Conservation (phyloP, 2,113 vertebrate genomes). For the Tilapia sparmanii region DNA sequence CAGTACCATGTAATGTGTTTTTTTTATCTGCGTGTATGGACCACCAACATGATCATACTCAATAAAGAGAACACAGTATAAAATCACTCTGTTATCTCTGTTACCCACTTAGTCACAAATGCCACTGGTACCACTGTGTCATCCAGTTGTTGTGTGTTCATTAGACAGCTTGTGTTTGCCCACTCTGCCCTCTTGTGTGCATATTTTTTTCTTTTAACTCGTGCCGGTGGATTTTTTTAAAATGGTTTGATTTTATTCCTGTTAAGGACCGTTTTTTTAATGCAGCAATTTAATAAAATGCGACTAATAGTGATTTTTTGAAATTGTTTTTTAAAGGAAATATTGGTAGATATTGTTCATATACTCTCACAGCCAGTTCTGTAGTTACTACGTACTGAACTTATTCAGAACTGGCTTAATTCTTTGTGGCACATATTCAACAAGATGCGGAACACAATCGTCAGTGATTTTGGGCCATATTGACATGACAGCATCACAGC, state of each 20-base stretch:
- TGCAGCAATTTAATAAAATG: neutral
- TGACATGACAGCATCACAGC: neutral
- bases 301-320: neutral
- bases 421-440: neutral
- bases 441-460: rapidly evolving
- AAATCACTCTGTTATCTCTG: neutral
- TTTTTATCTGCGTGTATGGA: neutral
- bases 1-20: slow-evolving; percentile 13
- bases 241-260: slow-evolving; percentile 6
- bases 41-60: neutral
- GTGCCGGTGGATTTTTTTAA: slow-evolving; percentile 5
- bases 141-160: slow-evolving; percentile 19
- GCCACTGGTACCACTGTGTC: neutral
- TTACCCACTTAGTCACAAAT: neutral
- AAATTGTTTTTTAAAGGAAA: neutral
- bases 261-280: neutral
- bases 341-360: neutral
- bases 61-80: neutral
- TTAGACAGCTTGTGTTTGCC: slow-evolving; percentile 16
- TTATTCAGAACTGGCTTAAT: neutral
- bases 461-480: neutral
- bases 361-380: neutral
- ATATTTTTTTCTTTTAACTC: neutral
- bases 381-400: neutral
- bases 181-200: slow-evolving; percentile 22